These are phyloP conservation scores for Labeo rohita DNA, from an alignment of 2,113 vertebrate species.

Conservation along the genomic window DNA sequence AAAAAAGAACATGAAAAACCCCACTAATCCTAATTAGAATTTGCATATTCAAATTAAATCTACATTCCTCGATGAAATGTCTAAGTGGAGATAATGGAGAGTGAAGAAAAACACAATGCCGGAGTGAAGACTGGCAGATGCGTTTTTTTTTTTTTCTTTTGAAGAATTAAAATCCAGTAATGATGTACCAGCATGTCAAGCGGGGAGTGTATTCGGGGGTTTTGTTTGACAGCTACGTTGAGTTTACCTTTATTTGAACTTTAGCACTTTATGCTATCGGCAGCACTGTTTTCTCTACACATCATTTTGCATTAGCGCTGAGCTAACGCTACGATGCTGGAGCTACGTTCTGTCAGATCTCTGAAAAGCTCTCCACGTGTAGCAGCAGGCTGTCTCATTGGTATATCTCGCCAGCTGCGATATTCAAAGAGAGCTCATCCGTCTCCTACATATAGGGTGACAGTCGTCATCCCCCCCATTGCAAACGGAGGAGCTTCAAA, in stretches of 20 bases:
- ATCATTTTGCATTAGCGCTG: constrained; percentile 21
- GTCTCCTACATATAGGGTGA: constrained; percentile 35
- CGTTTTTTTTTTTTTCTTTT: constrained; percentile 20
- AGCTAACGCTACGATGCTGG: neutral
- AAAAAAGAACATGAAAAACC: constrained; percentile 33
- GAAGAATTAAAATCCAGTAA: constrained; percentile 63
- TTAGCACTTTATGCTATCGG: neutral
- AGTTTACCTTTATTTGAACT: constrained; percentile 47
- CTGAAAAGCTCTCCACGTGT: neutral
- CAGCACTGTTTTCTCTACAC: neutral
- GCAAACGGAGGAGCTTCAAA: neutral
- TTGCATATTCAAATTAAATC: constrained; percentile 59
- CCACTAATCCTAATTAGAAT: constrained; percentile 70
- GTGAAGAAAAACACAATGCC: constrained; percentile 35
- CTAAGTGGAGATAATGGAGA: constrained; percentile 50
- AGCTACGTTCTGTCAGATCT: constrained; percentile 15
- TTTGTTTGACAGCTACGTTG: constrained; percentile 23
- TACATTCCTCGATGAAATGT: constrained; percentile 41
- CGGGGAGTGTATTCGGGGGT: constrained; percentile 9
- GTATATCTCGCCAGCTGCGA: constrained; percentile 21
- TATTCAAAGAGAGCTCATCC: constrained; percentile 26
- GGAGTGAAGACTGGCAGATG: constrained; percentile 41
- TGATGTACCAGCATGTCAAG: constrained; percentile 54
- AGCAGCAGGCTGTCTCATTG: constrained; percentile 42
- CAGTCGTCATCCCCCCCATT: constrained; percentile 19